These are phyloP conservation scores for Deroplatys truncata DNA, from an alignment of 2,888 invertebrate species.

Conservation along the genomic window DNA sequence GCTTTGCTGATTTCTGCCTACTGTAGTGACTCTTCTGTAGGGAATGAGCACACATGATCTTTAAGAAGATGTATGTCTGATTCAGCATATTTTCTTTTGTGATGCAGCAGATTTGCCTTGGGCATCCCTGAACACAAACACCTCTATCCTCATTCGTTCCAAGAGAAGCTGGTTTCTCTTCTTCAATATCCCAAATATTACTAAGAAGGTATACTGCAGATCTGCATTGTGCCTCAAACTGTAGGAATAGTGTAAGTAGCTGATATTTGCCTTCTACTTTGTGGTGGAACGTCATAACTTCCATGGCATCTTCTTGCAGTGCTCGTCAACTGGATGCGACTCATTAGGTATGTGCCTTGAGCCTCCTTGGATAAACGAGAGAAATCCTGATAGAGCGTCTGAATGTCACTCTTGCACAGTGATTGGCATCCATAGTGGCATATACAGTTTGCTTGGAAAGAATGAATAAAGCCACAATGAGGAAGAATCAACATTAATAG, in stretches of 20 bases:
- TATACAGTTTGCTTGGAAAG: too few species aligned
- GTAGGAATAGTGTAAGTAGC: not conserved
- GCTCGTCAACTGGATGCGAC: not conserved
- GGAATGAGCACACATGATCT: not conserved
- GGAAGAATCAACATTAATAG: too few species aligned
- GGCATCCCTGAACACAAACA: too few species aligned
- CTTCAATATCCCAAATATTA: not conserved
- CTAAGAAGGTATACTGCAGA: not conserved
- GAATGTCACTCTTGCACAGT: too few species aligned
- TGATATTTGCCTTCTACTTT: not conserved
- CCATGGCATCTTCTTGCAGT: not conserved
- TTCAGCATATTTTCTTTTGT: too few species aligned
- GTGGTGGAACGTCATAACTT: not conserved
- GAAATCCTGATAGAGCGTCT: not conserved
- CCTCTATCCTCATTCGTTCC: too few species aligned
- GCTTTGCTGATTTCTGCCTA: not conserved
- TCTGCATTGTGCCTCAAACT: not conserved
- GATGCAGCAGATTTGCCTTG: too few species aligned
- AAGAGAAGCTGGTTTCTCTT: not conserved
- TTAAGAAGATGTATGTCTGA: too few species aligned
- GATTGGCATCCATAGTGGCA: too few species aligned
- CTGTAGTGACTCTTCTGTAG: not conserved
- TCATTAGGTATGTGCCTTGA: not conserved
- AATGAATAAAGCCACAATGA: too few species aligned
- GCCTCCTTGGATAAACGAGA: not conserved